Base-by-base conservation (phyloP, 2,797 vertebrate species). In the Erethizon dorsatum region DNA sequence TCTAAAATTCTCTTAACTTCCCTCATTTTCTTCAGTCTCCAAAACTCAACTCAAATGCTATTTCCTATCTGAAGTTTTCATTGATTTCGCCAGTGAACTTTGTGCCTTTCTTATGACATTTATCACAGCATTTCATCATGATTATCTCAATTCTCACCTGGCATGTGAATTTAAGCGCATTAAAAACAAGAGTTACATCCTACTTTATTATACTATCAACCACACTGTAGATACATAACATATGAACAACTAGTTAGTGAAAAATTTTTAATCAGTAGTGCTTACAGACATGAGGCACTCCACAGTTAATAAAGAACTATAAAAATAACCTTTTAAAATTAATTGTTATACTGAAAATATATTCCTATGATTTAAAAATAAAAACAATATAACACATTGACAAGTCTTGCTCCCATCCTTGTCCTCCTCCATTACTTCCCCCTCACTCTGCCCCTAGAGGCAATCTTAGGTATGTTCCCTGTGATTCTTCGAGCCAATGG, bases 31-130 rank as follows among this genome's bases (percentile, higher is more conserved):
- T 84, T 50, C 8, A 75, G 52, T 93, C 18, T 45, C 80, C 41
- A 47, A 93, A 93, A 90, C 13, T 78, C 12, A 73, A 47, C 65
- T 95, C 41, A 91, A 94, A 82, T 85, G 88, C n/a, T 50, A 75
- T 31, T 10, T 67, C 14, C 41, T 75, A 82, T 2, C 7, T 84
- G 24, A 90, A 52, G 9, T 61, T 85, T 89, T 63, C 7, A 89
- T 26, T 90, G 50, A 78, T 73, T 69, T 65, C 82, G 1, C 67
- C 57, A 94, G 57, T 77, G 26, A 92, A 77, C 33, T 90, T 50
- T 59, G 4, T 41, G 52, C 22, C 50, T 56, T 95, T 91, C 63
- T 89, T 78, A 83, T 5, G 54, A 50, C 14, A 84, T 57, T 93
- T 95, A 82, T 73, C 37, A 13, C 69, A 73, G 45, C 7, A 67